phyloP scores from a whole-genome alignment of 2,113 vertebrate genomes.

The Silurus meridionalis region DNA sequence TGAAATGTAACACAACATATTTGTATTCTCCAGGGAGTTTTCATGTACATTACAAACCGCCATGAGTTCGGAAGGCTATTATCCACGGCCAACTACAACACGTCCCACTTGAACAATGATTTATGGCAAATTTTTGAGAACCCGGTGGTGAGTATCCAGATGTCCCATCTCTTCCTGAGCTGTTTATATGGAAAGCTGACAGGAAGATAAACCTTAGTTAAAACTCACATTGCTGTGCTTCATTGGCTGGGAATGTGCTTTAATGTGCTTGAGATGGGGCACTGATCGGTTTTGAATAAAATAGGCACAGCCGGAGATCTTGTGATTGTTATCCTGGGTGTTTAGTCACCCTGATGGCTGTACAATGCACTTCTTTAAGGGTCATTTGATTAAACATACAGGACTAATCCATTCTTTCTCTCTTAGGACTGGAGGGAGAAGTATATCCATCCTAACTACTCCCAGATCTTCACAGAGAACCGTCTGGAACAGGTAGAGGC shows the following conservation, averaged over 20 bases:
- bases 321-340: neutral
- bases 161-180: slow-evolving; percentile 27
- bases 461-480: slow-evolving; percentile 92
- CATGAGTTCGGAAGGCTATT: slow-evolving; percentile 95
- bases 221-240: neutral
- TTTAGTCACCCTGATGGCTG: neutral
- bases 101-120: slow-evolving; percentile 90
- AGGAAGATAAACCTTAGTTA: neutral
- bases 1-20: slow-evolving; percentile 62
- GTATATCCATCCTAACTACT: slow-evolving; percentile 93
- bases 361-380: slow-evolving; percentile 51
- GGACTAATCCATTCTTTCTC: slow-evolving; percentile 33
- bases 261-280: neutral
- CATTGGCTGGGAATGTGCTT: neutral
- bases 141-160: slow-evolving; percentile 84
- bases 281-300: neutral
- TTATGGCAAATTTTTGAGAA: slow-evolving; percentile 99
- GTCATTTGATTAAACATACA: slow-evolving; percentile 40
- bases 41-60: slow-evolving; percentile 96
- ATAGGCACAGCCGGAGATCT: neutral
- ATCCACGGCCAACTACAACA: slow-evolving; percentile 95
- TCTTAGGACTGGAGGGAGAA: slow-evolving; percentile 95
- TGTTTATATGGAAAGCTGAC: neutral
- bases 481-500: slow-evolving; percentile 83
- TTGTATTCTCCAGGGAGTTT: slow-evolving; percentile 82